phyloP scores from a whole-genome alignment of 2,797 vertebrate genomes.

The Halcyon badia region DNA sequence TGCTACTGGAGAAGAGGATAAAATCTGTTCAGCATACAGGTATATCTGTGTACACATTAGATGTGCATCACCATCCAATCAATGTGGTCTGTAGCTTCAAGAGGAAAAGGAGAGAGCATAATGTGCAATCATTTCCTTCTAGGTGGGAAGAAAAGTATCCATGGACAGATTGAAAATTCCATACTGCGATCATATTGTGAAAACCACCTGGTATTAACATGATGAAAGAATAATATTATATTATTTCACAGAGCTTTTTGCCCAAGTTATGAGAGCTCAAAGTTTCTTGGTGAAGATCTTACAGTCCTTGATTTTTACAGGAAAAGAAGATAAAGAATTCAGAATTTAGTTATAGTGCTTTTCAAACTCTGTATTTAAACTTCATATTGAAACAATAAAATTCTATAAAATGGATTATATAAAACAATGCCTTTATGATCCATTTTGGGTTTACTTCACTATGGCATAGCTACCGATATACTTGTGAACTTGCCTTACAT shows the following conservation, averaged over 20 bases:
- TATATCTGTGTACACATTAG: background rate
- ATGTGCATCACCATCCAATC: background rate
- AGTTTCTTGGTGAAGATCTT: background rate
- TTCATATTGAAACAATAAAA: background rate
- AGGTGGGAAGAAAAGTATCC: background rate
- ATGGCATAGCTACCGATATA: background rate
- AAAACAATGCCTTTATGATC: background rate
- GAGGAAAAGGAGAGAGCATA: background rate
- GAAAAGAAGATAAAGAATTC: background rate
- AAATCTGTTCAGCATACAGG: rapidly evolving
- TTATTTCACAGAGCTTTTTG: background rate
- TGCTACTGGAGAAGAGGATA: background rate
- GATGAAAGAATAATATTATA: background rate
- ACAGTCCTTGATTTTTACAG: rapidly evolving
- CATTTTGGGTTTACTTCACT: background rate
- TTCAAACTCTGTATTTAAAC: background rate
- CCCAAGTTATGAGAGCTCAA: background rate
- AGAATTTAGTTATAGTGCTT: background rate
- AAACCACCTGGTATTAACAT: background rate
- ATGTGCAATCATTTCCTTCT: background rate
- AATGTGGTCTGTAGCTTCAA: background rate
- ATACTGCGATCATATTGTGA: background rate
- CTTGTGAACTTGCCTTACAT: background rate
- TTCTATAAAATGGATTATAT: background rate
- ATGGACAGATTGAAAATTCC: background rate